A percentile compares a stretch with the other conserved stretches of the same genome.
phyloP scores from a whole-genome alignment of 92 coral and sea anemone species.

The Muricea muricata region DNA sequence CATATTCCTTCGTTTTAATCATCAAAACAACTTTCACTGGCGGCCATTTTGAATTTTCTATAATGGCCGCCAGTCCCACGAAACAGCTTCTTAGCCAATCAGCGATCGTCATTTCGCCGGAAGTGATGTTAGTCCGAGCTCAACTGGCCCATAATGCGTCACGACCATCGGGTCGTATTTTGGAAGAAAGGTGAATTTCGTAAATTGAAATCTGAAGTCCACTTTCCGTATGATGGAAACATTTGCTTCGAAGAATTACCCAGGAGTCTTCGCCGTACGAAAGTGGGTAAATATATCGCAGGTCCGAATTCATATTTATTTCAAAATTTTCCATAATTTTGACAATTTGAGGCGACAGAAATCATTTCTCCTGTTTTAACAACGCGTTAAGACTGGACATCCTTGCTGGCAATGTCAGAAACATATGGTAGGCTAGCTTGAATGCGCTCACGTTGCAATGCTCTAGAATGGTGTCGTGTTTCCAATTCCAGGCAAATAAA shows the following conservation, averaged over 20 bases:
- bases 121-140: no score
- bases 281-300: background rate
- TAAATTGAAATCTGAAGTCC: background rate
- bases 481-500: background rate
- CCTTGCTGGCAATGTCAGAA: conserved; percentile 87
- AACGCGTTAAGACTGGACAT: conserved; percentile 38
- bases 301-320: conserved; percentile 30
- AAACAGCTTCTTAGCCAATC: no score
- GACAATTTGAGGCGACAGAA: conserved; percentile 58
- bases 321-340: conserved; percentile 60
- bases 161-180: no score
- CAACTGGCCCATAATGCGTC: no score
- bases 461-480: background rate
- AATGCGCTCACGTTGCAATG: background rate
- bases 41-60: no score
- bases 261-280: conserved; percentile 41
- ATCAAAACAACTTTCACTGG: no score
- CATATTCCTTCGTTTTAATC: no score
- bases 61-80: no score
- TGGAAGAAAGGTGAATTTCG: background rate
- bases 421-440: conserved; percentile 77
- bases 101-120: no score
- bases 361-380: conserved; percentile 9
- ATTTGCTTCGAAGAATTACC: background rate
- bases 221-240: background rate